Evolutionary conservation across 1,140 invertebrate species (phyloP), one percentile per base, ranked within the genome.

Genomic region (Drosophila repleta): DNA sequence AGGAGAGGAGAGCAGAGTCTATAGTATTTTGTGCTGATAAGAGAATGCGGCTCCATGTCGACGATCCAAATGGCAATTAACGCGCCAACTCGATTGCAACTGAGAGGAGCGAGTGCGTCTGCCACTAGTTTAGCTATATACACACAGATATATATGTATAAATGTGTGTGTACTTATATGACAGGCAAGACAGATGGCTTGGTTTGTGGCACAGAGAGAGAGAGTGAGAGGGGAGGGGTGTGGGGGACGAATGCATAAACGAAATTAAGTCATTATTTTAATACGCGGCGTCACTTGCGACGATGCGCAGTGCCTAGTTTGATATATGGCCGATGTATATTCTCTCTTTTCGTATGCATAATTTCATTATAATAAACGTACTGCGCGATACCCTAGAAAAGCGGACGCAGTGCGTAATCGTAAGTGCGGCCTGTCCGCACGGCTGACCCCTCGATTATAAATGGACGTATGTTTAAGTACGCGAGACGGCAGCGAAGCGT

Each of bases 221-320:
- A 24, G 37, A 46, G 75, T 1, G 7, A 6, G 7, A 6, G 8
- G 45, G 62, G 17, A 24, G 37, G 46, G 75, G 45, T 60, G 56
- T 37, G 39, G 21, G 58, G 29, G 29, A 29, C 29, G 24, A 26
- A 74, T 76, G 70, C 64, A 76, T 76, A 76, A 84, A 84, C 78
- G 53, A 88, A 88, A 88, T 88, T 88, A 88, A 88, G 83, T 88
- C 83, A 83, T 88, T 88, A 88, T 88, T 88, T 89, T 88, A 88
- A 88, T 88, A 88, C 83, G 74, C 79, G 65, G 62, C 82, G 77
- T 85, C 73, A 79, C 81, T 84, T 79, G 79, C 80, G 80, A 71
- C 73, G 80, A 67, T 79, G 64, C 51, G 78, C 56, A 71, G 77
- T 35, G 63, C 64, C 64, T 51, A 26, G 55, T 81, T 88, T 88